Evolutionary conservation across 2,888 invertebrate genomes (phyloP), one percentile per base, ranked within the genome.

Genomic region (Ophion costatus): DNA sequence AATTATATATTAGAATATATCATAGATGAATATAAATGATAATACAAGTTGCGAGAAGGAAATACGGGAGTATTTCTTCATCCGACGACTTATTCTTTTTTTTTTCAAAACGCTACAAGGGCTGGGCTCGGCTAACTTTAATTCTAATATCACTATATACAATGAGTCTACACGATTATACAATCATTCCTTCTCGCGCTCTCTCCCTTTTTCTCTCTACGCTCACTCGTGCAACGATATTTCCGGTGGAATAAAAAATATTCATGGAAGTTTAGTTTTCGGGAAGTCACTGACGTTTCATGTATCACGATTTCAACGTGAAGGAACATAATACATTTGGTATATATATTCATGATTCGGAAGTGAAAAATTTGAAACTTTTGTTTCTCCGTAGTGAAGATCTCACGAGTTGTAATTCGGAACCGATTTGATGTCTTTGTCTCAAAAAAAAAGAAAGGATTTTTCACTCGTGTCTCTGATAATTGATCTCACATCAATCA

Each of bases 91-190:
- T 17, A 24, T 71, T 14, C 59, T 73, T 73, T 42, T 22, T 42
- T 22, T 22, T 59, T 7, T 22, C 20, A 20, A 59, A 67, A 74
- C 66, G 57, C 66, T 70, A 57, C 33, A 61, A 78, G 59, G 38
- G 22, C 78, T 29, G 67, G 61, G 51, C 33, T 70, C 51, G 38
- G 17, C 51, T 45, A 22, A 74, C 75, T 80, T 66, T 76, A 76
- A 70, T 71, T 61, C 86, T 87, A 87, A 77, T 85, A 87, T 85
- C 85, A 87, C 87, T 87, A 87, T 87, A 67, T 85, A 85, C 83
- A 80, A 85, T 80, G 79, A 81, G 76, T 71, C 83, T 84, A 82
- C 45, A 79, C 75, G 75, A 80, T 80, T 80, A 80, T 57, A 77
- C 80, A 63, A 63, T 75, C 71, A 59, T 74, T 70, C 56, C 63